These are phyloP conservation scores for Brachyrhaphis roseni DNA, from an alignment of 2,797 vertebrate species.

Conservation along the genomic window DNA sequence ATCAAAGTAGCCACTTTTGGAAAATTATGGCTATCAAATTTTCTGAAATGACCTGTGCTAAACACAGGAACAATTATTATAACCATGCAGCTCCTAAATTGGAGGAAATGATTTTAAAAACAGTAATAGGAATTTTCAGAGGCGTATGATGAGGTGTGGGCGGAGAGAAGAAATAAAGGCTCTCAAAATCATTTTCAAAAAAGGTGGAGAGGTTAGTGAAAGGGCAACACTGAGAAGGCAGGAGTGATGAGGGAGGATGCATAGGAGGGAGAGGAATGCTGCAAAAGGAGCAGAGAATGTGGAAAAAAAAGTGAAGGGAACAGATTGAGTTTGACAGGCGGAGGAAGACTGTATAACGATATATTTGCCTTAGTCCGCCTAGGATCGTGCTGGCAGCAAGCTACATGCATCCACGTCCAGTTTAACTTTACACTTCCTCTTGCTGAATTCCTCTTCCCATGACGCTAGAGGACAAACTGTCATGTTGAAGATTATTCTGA, in stretches of 20 bases:
- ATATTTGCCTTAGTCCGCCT: conserved; percentile 56
- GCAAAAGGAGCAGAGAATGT: conserved; percentile 41
- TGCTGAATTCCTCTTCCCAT: conserved; percentile 40
- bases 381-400: conserved; percentile 53
- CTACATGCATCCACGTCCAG: conserved; percentile 56
- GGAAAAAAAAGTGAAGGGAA: conserved; percentile 51
- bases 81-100: conserved; percentile 34
- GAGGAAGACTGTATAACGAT: conserved; percentile 67
- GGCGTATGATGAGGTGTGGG: conserved; percentile 3
- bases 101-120: conserved; percentile 32
- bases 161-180: conserved; percentile 3
- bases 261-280: conserved; percentile 7
- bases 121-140: conserved; percentile 43
- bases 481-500: conserved; percentile 46
- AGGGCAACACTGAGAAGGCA: conserved; percentile 59
- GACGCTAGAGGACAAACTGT: conserved; percentile 42
- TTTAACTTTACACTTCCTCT: conserved; percentile 51
- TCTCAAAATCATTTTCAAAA: neutral
- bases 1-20: conserved; percentile 11
- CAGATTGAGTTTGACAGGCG: conserved; percentile 68
- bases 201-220: conserved; percentile 44
- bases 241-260: conserved; percentile 22
- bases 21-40: conserved; percentile 22
- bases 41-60: conserved; percentile 33
- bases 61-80: conserved; percentile 30